Base-by-base conservation (phyloP, 2,888 invertebrate species). In the Nymphalis urticae region DNA sequence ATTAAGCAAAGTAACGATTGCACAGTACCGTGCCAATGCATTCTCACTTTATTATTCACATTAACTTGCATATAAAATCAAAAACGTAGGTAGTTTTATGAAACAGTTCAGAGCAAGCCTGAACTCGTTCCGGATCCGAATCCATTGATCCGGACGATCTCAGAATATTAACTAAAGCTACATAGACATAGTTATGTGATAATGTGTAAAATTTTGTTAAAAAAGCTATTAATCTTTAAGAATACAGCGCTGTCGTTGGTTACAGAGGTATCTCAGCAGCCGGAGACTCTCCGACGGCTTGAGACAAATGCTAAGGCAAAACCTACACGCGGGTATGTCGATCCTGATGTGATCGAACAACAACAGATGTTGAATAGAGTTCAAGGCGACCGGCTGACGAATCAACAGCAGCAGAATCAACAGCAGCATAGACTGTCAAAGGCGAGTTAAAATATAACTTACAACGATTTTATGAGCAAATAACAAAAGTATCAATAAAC, bases 281-380 rank as follows among this genome's bases (percentile, higher is more conserved):
- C 84, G 32, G 75, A 84, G 58, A 79, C 88, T 64, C 66, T 85
- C 56, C 84, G 83, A 13, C 80, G 86, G 50, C 58, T 85, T 3
- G 87, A 88, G 71, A 64, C 81, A 50, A 80, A 82, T 0, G 76
- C 74, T 24, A 84, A 13, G 42, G 42, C 42, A 42, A 42, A 42
- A 10, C 42, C 42, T 42, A 80, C 80, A 5, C 84, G 86, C 0
- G 84, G 85, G 0, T 90, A 88, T 72, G 69, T 88, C 42, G 90
- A 90, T 77, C 85, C 87, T 0, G 87, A 85, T 54, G 82, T 83
- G 0, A 77, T 85, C 13, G 90, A 90, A 71, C 90, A 90, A 71
- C 89, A 86, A 67, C 82, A 83, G 50, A 90, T 89, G 88, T 79
- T 90, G 3, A 85, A 85, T 2, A 84, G 85, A 72, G 80, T 88